phyloP scores from a whole-genome alignment of 2,888 invertebrate genomes.

The Netelia virgata region DNA sequence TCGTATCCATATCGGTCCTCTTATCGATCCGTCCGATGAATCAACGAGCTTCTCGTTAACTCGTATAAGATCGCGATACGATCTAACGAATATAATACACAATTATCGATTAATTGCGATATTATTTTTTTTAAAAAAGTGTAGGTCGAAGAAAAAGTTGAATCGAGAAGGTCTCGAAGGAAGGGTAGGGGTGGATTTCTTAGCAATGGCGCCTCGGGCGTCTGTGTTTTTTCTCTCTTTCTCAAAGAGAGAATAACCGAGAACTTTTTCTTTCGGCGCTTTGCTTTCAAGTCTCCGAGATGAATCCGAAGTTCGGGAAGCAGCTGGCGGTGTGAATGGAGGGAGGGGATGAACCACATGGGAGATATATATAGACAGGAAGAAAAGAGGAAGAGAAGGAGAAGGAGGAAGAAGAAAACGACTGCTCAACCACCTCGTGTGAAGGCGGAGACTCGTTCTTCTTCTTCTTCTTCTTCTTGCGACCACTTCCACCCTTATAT shows the following conservation, averaged over 20 bases:
- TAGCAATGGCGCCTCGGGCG: slow-evolving; percentile 50
- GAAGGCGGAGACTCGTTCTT: slow-evolving; percentile 60
- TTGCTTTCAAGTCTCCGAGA: slow-evolving; percentile 56
- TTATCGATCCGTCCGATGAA: slow-evolving; percentile 63
- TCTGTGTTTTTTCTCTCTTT: neutral
- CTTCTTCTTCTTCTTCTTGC: slow-evolving; percentile 13
- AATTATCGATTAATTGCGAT: too few relatives aligned
- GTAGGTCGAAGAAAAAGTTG: neutral
- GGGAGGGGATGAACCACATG: slow-evolving; percentile 22
- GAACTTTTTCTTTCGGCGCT: slow-evolving; percentile 42
- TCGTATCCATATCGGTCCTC: slow-evolving; percentile 37
- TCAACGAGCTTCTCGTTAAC: slow-evolving; percentile 68
- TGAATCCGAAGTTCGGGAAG: slow-evolving; percentile 18
- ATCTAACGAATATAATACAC: neutral
- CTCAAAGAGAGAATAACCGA: slow-evolving; percentile 6
- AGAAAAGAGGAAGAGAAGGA: slow-evolving; percentile 32
- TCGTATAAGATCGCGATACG: slow-evolving; percentile 39
- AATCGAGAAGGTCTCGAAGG: neutral
- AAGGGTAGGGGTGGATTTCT: neutral
- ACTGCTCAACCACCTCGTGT: slow-evolving; percentile 3
- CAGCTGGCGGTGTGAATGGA: slow-evolving; percentile 21
- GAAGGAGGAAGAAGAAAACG: neutral
- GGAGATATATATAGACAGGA: slow-evolving; percentile 19
- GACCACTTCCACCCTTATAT: slow-evolving; percentile 27
- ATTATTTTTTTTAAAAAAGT: slow-evolving; percentile 7